Evolutionary conservation across 2,113 vertebrate genomes (phyloP).

Genomic region (Catharus fuscescens): DNA sequence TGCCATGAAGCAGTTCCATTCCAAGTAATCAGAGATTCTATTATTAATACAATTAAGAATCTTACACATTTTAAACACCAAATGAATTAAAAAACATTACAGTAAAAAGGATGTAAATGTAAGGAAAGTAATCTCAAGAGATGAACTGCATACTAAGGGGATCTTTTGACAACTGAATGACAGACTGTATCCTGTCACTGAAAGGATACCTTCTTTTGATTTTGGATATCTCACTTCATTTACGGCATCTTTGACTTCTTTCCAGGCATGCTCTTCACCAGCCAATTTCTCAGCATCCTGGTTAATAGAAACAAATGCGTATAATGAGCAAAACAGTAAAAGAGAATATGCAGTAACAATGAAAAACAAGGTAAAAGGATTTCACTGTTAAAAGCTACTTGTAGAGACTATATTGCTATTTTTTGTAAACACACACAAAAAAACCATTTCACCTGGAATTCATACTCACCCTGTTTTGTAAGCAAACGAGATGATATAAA

Average conservation of each 20-base stretch:
- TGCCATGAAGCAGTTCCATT: not conserved
- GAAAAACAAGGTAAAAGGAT: not conserved
- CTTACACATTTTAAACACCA: not conserved
- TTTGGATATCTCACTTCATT: constrained; percentile 74
- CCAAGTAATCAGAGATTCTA: not conserved
- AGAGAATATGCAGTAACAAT: not conserved
- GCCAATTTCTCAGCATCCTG: constrained; percentile 84
- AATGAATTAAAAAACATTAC: not conserved
- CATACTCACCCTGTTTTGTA: not conserved
- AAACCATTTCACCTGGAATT: not conserved
- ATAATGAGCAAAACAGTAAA: constrained; percentile 1
- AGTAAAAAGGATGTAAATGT: not conserved
- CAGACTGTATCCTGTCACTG: not conserved
- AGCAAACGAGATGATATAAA: not conserved
- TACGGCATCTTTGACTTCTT: constrained; percentile 72
- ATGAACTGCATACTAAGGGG: not conserved
- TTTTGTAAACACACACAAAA: not conserved
- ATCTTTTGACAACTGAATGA: not conserved
- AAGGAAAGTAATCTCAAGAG: not conserved
- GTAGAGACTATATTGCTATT: not conserved
- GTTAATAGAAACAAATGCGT: constrained; percentile 26
- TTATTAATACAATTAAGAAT: not conserved
- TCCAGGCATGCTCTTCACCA: constrained; percentile 78
- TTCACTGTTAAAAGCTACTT: not conserved
- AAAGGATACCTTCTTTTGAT: constrained; percentile 83